Evolutionary conservation across 2,888 invertebrate species (phyloP).

Genomic region (Nephrotoma guestfalica): DNA sequence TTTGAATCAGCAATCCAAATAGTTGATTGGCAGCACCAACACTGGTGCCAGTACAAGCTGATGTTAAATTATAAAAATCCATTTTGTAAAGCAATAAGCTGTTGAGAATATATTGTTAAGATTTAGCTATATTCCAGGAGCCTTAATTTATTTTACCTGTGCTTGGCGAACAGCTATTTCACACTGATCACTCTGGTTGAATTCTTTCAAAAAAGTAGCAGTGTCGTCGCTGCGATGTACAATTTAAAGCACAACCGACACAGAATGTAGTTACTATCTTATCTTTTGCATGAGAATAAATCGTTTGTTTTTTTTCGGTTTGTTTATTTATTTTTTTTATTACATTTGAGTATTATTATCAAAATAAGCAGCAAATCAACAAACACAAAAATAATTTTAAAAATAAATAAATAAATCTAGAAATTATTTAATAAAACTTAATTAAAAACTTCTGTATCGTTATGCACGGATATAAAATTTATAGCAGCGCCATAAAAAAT

Average conservation of each 20-base stretch:
- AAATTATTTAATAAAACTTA: not conserved
- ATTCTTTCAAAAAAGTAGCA: not conserved
- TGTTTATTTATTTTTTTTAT: not conserved
- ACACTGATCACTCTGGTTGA: not conserved
- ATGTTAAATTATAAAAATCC: constrained; percentile 8
- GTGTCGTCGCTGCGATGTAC: not conserved
- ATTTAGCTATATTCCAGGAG: not conserved
- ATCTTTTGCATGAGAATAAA: not conserved
- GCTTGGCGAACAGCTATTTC: not conserved
- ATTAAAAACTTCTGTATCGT: not conserved
- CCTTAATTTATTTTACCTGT: not conserved
- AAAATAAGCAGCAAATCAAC: not conserved
- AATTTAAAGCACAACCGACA: not conserved
- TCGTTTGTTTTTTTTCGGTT: not conserved
- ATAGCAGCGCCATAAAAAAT: not conserved
- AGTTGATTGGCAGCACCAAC: constrained; percentile 26
- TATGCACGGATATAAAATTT: not conserved
- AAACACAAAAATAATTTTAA: not conserved
- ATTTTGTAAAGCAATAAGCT: not conserved
- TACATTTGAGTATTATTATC: not conserved
- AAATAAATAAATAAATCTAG: not conserved
- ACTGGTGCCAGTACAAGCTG: constrained; percentile 17
- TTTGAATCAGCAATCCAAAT: constrained; percentile 41
- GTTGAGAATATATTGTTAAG: not conserved
- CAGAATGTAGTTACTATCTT: not conserved